Evolutionary conservation across 2,113 vertebrate genomes (phyloP).

Genomic region (Zosterops hypoxanthus): DNA sequence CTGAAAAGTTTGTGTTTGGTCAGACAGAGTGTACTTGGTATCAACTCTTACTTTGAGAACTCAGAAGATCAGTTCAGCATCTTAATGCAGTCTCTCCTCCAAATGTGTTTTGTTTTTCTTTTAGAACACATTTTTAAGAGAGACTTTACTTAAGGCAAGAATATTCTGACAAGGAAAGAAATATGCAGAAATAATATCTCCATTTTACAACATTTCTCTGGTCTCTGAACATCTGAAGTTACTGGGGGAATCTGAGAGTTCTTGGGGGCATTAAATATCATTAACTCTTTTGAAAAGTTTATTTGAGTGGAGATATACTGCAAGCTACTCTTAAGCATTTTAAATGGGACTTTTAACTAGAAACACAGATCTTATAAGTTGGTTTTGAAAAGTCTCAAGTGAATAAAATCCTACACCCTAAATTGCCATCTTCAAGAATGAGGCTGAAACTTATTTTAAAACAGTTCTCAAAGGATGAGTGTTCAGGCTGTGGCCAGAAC

Average conservation of each 20-base stretch:
- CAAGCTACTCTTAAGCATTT: not conserved
- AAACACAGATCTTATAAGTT: not conserved
- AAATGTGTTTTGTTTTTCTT: not conserved
- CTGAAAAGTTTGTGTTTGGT: not conserved
- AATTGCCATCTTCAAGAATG: not conserved
- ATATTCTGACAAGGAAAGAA: not conserved
- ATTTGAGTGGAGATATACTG: not conserved
- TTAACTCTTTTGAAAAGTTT: not conserved
- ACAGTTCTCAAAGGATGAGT: not conserved
- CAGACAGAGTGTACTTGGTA: not conserved
- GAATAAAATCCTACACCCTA: not conserved
- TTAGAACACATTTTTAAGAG: not conserved
- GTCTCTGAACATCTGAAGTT: not conserved
- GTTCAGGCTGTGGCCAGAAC: not conserved
- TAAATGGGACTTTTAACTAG: not conserved
- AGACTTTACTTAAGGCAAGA: not conserved
- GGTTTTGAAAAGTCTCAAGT: not conserved
- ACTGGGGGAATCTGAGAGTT: not conserved
- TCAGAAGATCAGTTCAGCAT: not conserved
- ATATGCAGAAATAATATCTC: not conserved
- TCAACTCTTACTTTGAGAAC: not conserved
- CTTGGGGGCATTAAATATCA: fast-evolving
- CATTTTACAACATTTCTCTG: not conserved
- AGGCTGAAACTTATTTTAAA: not conserved
- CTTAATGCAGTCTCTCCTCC: not conserved